phyloP scores from a whole-genome alignment of 53 echinoderm and acorn worm species.

The Apostichopus leukothele region DNA sequence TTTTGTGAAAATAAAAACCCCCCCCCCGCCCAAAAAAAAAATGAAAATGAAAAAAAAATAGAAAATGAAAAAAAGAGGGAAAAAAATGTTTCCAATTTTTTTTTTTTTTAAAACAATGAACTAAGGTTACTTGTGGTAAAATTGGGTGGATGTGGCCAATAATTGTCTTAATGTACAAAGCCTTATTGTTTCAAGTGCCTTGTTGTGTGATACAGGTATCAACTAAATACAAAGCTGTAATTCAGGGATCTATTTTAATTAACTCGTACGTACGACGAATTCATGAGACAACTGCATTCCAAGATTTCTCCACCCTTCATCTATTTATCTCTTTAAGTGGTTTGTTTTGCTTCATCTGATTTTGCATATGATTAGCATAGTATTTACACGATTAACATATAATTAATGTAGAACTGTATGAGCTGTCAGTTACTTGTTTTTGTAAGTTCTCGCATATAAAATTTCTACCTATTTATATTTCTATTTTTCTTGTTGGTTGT shows the following conservation, averaged over 20 bases:
- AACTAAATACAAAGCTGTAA: neutral
- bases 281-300: neutral
- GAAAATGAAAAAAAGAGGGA: neutral
- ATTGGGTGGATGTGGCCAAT: neutral
- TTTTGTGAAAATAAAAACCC: no score
- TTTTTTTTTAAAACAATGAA: neutral
- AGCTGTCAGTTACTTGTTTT: neutral
- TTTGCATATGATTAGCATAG: neutral
- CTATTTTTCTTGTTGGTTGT: no score
- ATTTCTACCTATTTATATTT: no score
- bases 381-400: neutral
- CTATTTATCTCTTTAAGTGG: neutral
- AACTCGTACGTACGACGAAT: neutral
- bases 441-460: no score
- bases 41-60: neutral
- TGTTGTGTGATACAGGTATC: neutral
- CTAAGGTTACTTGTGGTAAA: neutral
- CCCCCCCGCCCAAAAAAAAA: no score
- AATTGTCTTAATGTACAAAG: neutral
- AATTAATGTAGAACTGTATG: neutral
- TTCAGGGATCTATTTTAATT: slow-evolving; percentile 18
- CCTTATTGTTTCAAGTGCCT: slow-evolving; percentile 20
- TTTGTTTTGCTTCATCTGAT: neutral
- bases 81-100: no score
- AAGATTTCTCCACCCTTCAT: neutral